Evolutionary conservation across 2,797 vertebrate species (phyloP).

Genomic region (Eulemur mongoz): DNA sequence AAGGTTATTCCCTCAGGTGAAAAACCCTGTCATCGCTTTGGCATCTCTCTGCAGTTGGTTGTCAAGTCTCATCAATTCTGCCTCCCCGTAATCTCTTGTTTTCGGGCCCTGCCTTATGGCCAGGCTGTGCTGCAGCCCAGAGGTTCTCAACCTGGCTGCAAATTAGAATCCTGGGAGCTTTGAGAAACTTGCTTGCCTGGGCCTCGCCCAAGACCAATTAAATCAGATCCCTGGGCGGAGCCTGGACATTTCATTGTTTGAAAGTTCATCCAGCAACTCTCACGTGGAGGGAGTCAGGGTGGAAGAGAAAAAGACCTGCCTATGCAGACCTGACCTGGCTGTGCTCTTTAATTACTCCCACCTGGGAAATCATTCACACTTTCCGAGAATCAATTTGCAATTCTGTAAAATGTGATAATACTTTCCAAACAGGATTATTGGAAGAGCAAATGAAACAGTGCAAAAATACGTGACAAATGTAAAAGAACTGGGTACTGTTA

Average conservation of each 20-base stretch:
- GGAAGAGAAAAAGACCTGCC: background rate
- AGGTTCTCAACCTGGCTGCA: background rate
- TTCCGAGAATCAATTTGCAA: conserved; percentile 36
- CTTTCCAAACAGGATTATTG: background rate
- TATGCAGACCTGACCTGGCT: background rate
- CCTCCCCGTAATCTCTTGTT: background rate
- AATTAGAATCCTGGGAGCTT: background rate
- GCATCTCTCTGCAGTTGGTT: background rate
- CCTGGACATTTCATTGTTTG: background rate
- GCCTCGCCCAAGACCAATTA: background rate
- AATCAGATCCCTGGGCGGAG: background rate
- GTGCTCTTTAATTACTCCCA: background rate
- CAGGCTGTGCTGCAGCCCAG: background rate
- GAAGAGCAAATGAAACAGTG: background rate
- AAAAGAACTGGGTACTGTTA: background rate
- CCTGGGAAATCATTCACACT: background rate
- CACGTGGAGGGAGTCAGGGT: background rate
- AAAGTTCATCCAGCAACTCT: background rate
- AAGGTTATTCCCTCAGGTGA: background rate
- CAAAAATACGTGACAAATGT: background rate
- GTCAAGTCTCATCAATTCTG: background rate
- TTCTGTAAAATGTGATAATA: background rate
- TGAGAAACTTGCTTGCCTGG: background rate
- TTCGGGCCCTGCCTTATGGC: background rate
- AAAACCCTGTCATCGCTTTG: background rate